These are phyloP conservation scores for Pyrgus malvae DNA, from an alignment of 2,888 invertebrate species.

Conservation along the genomic window DNA sequence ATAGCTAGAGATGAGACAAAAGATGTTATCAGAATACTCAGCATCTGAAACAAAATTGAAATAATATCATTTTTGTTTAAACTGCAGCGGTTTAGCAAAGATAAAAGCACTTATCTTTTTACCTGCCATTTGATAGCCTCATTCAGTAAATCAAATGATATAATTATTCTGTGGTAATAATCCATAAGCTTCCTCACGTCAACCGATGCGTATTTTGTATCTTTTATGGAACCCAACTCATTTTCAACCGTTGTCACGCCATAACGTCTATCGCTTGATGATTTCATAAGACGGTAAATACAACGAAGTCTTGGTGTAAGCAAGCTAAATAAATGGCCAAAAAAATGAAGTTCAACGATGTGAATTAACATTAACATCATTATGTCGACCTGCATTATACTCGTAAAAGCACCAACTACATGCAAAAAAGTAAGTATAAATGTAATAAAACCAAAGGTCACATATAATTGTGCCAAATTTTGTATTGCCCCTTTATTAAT, in stretches of 20 bases:
- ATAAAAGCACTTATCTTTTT: too few species aligned
- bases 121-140: conserved; percentile 38
- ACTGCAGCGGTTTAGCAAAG: too few species aligned
- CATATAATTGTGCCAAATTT: background rate
- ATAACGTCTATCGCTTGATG: conserved; percentile 41
- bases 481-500: conserved; percentile 5
- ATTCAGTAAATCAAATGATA: conserved; percentile 32
- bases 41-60: conserved; percentile 61
- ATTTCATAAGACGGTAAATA: conserved; percentile 53
- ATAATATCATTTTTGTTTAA: too few species aligned
- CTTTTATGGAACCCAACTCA: conserved; percentile 2
- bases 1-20: conserved; percentile 48
- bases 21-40: conserved; percentile 48
- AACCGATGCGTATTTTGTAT: background rate
- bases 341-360: conserved; percentile 48
- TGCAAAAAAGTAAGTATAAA: background rate
- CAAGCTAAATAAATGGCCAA: conserved; percentile 54
- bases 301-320: conserved; percentile 49
- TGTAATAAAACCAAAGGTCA: conserved; percentile 1
- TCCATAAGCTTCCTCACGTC: conserved; percentile 29
- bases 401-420: background rate
- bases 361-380: conserved; percentile 8
- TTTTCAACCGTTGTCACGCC: conserved; percentile 35
- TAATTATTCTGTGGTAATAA: conserved; percentile 34
- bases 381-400: background rate